Evolutionary conservation across 30 jellyfish, hydroid and myxozoan genomes (phyloP).

Genomic region (Sanderia malayensis): DNA sequence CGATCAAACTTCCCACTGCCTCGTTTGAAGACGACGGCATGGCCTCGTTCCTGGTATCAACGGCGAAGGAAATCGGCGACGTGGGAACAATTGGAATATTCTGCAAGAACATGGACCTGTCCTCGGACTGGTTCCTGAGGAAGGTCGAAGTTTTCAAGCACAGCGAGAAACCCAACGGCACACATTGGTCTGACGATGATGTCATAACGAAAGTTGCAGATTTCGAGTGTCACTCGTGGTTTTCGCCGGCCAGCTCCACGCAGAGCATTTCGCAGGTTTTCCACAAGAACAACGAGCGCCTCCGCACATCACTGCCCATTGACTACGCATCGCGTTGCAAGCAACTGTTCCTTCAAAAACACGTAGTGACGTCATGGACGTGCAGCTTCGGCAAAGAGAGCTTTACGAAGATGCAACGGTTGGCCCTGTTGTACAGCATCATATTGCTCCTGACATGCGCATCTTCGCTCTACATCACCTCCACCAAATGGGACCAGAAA

Average conservation of each 20-base stretch:
- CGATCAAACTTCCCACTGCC: slow-evolving; percentile 27
- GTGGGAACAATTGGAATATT: slow-evolving; percentile 39
- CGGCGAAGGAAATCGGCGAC: slow-evolving; percentile 22
- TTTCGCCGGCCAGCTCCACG: slow-evolving; percentile 31
- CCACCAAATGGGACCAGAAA: background rate
- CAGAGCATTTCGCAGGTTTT: slow-evolving; percentile 49
- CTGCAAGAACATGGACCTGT: slow-evolving; percentile 45
- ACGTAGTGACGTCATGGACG: slow-evolving; percentile 47
- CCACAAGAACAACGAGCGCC: slow-evolving; percentile 13
- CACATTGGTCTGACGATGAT: slow-evolving; percentile 50
- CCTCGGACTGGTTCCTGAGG: slow-evolving; percentile 51
- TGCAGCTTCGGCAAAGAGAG: slow-evolving; percentile 38
- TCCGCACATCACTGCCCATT: slow-evolving; percentile 3
- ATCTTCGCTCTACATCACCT: background rate
- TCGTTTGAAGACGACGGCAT: slow-evolving; percentile 51
- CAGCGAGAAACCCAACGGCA: slow-evolving; percentile 54
- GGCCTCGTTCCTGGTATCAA: slow-evolving; percentile 43
- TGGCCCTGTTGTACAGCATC: slow-evolving; percentile 29
- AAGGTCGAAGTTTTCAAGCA: slow-evolving; percentile 37
- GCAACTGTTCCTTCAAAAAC: slow-evolving; percentile 54
- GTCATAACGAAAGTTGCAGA: slow-evolving; percentile 24
- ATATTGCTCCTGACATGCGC: slow-evolving; percentile 31
- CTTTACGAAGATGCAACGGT: slow-evolving; percentile 45
- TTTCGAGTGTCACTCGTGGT: slow-evolving; percentile 60
- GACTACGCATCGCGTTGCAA: slow-evolving; percentile 46